phyloP scores from a whole-genome alignment of 2,113 vertebrate genomes.

The Oncorhynchus nerka region DNA sequence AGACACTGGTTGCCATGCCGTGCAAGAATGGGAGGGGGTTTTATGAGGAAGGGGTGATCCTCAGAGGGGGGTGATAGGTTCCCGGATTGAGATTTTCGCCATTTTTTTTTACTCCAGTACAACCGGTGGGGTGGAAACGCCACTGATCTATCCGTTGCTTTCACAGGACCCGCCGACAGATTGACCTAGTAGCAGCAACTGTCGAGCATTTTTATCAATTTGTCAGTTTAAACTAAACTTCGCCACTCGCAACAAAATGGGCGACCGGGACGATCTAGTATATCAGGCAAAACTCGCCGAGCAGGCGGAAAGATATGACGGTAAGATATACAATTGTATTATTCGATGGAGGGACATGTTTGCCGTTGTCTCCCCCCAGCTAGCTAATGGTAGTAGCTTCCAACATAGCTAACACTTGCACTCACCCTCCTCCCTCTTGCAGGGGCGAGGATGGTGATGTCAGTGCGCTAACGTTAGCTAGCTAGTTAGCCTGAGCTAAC shows the following conservation, averaged over 20 bases:
- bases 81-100: conserved; percentile 71
- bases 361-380: conserved; percentile 19
- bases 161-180: conserved; percentile 62
- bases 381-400: conserved; percentile 4
- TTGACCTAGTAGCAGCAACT: conserved; percentile 29
- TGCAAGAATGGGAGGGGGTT: too few species aligned
- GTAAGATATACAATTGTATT: conserved; percentile 70
- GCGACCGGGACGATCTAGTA: conserved; percentile 90
- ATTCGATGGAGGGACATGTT: conserved; percentile 36
- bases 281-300: conserved; percentile 97
- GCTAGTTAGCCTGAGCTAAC: neutral
- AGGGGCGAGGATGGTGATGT: neutral
- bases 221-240: conserved; percentile 52
- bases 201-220: conserved; percentile 61
- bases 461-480: neutral
- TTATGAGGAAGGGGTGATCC: neutral
- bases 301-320: conserved; percentile 96
- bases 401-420: neutral
- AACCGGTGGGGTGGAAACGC: conserved; percentile 69
- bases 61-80: neutral
- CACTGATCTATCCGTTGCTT: conserved; percentile 65
- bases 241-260: conserved; percentile 78
- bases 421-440: neutral
- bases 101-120: conserved; percentile 48
- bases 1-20: too few species aligned